phyloP scores from a whole-genome alignment of 30 jellyfish, hydroid and myxozoan species.

The Aurelia sp. region DNA sequence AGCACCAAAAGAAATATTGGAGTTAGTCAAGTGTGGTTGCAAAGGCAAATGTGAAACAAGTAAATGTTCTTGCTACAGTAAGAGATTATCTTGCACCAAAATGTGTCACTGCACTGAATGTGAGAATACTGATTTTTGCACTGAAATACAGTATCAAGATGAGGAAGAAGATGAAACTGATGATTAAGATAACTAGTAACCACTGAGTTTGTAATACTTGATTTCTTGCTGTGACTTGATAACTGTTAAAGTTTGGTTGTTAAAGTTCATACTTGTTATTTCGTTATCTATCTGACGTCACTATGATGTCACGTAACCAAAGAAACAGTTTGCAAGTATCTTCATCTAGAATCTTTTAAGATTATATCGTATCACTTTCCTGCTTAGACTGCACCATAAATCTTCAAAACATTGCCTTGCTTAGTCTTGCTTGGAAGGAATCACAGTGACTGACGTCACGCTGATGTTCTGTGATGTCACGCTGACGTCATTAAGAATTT shows the following conservation, averaged over 20 bases:
- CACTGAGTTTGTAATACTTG: not conserved
- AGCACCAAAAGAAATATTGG: constrained; percentile 25
- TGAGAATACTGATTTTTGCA: not conserved
- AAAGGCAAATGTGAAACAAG: constrained; percentile 10
- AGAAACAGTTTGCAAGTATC: not conserved
- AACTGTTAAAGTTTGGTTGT: not conserved
- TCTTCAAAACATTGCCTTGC: not conserved
- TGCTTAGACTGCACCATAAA: not conserved
- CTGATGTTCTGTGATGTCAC: not conserved
- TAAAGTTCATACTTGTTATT: not conserved
- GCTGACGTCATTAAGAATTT: not conserved
- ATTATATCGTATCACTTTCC: not conserved
- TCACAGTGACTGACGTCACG: constrained; percentile 1
- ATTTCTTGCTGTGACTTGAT: not conserved
- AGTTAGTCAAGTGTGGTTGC: not conserved
- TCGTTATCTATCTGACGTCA: constrained; percentile 7
- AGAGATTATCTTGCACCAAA: constrained; percentile 2
- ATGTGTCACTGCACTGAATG: not conserved
- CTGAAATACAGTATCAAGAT: not conserved
- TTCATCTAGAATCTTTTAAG: not conserved
- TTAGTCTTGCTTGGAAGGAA: not conserved
- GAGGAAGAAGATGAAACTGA: not conserved
- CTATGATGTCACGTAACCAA: not conserved
- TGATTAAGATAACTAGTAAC: not conserved
- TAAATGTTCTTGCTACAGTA: constrained; percentile 2